A percentile compares a stretch with the other conserved stretches of the same genome.
phyloP scores from a whole-genome alignment of 1,140 invertebrate genomes.

The Neuroterus valhalla region DNA sequence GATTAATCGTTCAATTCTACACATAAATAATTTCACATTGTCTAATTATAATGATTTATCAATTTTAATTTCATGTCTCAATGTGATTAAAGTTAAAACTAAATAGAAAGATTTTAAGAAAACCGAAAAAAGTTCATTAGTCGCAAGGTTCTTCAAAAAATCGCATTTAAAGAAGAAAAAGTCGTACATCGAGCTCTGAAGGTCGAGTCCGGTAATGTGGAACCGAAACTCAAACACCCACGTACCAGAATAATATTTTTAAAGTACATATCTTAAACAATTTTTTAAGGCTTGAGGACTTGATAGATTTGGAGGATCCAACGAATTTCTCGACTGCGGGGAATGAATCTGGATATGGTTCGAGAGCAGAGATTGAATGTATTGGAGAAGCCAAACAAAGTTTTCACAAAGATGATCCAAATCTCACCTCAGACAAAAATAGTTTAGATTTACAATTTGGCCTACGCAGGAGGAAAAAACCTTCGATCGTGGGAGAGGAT shows the following conservation, averaged over 20 bases:
- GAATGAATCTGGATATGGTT: constrained; percentile 66
- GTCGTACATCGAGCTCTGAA: too few relatives aligned
- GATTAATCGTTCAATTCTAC: too few relatives aligned
- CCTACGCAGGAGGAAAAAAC: constrained; percentile 64
- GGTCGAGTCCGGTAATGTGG: not conserved
- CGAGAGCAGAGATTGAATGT: constrained; percentile 58
- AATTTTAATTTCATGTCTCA: too few relatives aligned
- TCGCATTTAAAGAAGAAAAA: too few relatives aligned
- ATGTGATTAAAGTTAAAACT: too few relatives aligned
- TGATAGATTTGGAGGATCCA: constrained; percentile 16
- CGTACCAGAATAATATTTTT: constrained; percentile 6
- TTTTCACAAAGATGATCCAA: constrained; percentile 57
- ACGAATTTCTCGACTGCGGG: constrained; percentile 2
- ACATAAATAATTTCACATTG: too few relatives aligned
- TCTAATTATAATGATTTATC: too few relatives aligned
- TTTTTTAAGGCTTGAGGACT: constrained; percentile 11
- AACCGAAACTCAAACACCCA: not conserved
- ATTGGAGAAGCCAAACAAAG: constrained; percentile 58
- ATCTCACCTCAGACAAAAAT: constrained; percentile 50
- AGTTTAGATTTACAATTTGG: constrained; percentile 63
- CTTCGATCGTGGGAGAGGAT: constrained; percentile 69
- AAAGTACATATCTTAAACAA: constrained; percentile 6
- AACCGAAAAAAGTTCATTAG: too few relatives aligned
- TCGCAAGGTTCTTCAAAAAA: too few relatives aligned
- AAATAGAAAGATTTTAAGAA: too few relatives aligned